Evolutionary conservation across 2,113 vertebrate species (phyloP).

Genomic region (Piaya cayana): DNA sequence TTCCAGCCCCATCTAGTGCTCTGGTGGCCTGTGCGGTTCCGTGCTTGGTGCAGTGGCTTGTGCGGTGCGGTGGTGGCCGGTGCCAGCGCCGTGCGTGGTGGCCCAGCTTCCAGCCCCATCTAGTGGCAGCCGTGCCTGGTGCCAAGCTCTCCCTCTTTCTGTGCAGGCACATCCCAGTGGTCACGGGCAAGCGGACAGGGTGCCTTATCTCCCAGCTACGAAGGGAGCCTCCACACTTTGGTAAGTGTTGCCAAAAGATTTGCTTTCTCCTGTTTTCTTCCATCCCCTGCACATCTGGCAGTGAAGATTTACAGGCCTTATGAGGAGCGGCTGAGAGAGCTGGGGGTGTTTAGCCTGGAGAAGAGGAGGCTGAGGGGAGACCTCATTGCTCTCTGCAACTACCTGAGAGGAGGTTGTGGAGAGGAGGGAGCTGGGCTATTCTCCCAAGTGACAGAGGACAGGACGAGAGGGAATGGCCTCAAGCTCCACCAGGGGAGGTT

Average conservation of each 20-base stretch:
- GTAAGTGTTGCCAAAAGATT: constrained; percentile 68
- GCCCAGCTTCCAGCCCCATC: constrained; percentile 33
- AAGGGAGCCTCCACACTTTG: constrained; percentile 90
- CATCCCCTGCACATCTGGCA: rapidly evolving
- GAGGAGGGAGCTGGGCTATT: too few species aligned
- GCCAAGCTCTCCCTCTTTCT: background rate
- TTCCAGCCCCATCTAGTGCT: too few species aligned
- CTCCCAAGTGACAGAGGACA: too few species aligned
- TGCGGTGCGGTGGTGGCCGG: rapidly evolving
- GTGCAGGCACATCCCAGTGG: constrained; percentile 91
- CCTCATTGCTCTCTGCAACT: too few species aligned
- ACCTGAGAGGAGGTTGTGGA: too few species aligned
- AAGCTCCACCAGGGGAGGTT: too few species aligned
- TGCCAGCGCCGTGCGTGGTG: rapidly evolving
- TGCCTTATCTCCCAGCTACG: constrained; percentile 92
- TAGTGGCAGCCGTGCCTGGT: background rate
- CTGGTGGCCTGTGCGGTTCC: background rate
- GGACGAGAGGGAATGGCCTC: too few species aligned
- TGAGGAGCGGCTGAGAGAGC: too few species aligned
- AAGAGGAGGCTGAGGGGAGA: too few species aligned
- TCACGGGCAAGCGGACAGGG: constrained; percentile 86
- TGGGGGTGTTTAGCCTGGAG: too few species aligned
- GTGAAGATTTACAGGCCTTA: too few species aligned
- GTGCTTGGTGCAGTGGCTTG: background rate
- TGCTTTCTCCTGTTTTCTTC: background rate